These are phyloP conservation scores for Xiphophorus hellerii DNA, from an alignment of 2,113 vertebrate genomes.

Conservation along the genomic window DNA sequence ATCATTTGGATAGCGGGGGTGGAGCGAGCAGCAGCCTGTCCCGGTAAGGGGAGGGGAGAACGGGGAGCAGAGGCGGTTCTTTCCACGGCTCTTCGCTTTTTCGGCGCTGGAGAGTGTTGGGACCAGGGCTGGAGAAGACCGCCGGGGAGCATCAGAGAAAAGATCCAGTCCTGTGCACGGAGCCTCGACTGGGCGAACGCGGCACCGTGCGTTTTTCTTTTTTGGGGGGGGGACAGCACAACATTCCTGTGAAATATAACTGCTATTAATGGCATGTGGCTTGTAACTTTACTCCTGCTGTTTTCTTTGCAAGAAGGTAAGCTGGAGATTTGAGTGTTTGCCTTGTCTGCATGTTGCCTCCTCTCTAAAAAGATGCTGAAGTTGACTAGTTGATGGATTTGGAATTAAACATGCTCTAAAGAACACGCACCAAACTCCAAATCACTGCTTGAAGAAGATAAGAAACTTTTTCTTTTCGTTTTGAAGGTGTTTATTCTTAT, in stretches of 20 bases:
- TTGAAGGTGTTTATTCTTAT: constrained; percentile 26
- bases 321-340: constrained; percentile 44
- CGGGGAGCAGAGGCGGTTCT: constrained; percentile 87
- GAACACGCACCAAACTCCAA: constrained; percentile 30
- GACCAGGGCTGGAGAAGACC: constrained; percentile 84
- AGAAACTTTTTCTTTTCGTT: constrained; percentile 63
- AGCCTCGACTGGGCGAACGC: constrained; percentile 81
- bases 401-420: background rate
- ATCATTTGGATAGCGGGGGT: constrained; percentile 78
- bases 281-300: constrained; percentile 99
- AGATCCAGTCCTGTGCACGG: constrained; percentile 80
- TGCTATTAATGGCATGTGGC: constrained; percentile 99
- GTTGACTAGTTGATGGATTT: constrained; percentile 36
- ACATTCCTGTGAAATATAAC: constrained; percentile 89
- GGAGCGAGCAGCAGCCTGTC: constrained; percentile 78
- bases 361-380: constrained; percentile 32
- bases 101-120: constrained; percentile 81
- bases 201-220: constrained; percentile 84
- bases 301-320: constrained; percentile 96
- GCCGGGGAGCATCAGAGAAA: constrained; percentile 75
- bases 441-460: constrained; percentile 1
- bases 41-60: constrained; percentile 87
- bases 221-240: constrained; percentile 82
- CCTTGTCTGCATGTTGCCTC: constrained; percentile 46
- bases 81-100: constrained; percentile 76